Evolutionary conservation across 2,113 vertebrate species (phyloP).

Genomic region (Corvus cornix): DNA sequence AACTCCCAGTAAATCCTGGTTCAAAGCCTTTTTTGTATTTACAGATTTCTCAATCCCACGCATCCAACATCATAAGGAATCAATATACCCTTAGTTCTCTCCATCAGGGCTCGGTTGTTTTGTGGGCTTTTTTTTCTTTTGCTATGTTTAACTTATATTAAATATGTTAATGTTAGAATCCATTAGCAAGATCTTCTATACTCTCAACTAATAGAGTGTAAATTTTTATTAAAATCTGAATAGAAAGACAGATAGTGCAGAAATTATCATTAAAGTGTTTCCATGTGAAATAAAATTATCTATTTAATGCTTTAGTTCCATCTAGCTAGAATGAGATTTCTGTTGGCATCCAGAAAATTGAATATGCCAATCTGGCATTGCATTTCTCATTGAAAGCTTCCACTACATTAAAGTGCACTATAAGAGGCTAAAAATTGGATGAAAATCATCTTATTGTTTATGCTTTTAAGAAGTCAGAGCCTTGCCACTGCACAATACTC

Average conservation of each 20-base stretch:
- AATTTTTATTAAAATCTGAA: constrained; percentile 32
- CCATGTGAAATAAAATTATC: constrained; percentile 7
- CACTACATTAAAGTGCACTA: not conserved
- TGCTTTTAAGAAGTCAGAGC: not conserved
- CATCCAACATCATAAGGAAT: not conserved
- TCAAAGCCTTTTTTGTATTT: not conserved
- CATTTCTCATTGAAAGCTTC: not conserved
- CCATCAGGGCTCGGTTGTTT: not conserved
- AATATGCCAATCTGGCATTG: not conserved
- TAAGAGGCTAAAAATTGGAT: not conserved
- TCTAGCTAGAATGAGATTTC: constrained; percentile 2
- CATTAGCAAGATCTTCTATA: not conserved
- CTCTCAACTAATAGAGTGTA: not conserved
- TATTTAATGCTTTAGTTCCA: constrained; percentile 38
- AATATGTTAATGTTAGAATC: not conserved
- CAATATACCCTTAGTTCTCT: not conserved
- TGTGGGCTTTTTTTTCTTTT: not conserved
- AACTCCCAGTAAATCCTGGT: not conserved
- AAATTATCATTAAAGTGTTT: constrained; percentile 42
- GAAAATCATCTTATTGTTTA: constrained; percentile 14
- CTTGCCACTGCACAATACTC: not conserved
- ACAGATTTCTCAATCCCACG: not conserved
- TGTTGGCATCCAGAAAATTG: not conserved
- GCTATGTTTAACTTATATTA: not conserved
- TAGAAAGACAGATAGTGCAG: not conserved